Percentiles rank a stretch among this genome's conserved stretches.
These are phyloP conservation scores for Lineus longissimus DNA, from an alignment of 1,140 invertebrate species.

Conservation along the genomic window DNA sequence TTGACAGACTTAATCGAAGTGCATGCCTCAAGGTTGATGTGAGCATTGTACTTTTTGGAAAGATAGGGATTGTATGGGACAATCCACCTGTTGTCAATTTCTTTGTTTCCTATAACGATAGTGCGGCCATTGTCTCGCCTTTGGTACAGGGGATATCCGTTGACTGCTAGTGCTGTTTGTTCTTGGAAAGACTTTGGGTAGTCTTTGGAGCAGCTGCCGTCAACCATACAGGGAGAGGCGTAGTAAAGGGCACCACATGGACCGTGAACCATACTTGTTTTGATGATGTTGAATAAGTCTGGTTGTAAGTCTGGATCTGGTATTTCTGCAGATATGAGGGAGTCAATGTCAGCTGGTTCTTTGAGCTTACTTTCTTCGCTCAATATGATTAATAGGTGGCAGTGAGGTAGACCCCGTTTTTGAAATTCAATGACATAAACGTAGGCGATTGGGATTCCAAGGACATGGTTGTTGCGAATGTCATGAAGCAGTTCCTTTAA, in stretches of 20 bases:
- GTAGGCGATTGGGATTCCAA: conserved; percentile 41
- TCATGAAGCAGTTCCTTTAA: conserved; percentile 53
- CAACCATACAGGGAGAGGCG: conserved; percentile 22
- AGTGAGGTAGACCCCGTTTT: conserved; percentile 58
- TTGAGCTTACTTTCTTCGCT: conserved; percentile 9
- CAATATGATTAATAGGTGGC: conserved; percentile 57
- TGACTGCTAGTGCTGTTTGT: not conserved
- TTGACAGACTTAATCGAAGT: conserved; percentile 4
- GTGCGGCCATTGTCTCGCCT: not conserved
- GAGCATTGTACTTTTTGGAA: conserved; percentile 15
- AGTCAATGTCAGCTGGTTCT: conserved; percentile 10
- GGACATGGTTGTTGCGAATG: conserved; percentile 40
- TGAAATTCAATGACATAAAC: conserved; percentile 57
- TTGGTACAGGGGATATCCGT: not conserved
- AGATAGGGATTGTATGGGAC: conserved; percentile 24
- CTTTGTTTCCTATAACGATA: not conserved
- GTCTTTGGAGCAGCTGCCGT: not conserved
- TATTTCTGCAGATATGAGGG: conserved; percentile 22
- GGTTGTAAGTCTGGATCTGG: conserved; percentile 21
- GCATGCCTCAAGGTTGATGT: conserved; percentile 22
- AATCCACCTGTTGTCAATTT: conserved; percentile 9
- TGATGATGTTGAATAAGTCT: conserved; percentile 10
- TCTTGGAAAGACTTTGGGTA: not conserved
- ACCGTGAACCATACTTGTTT: conserved; percentile 21
- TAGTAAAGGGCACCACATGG: conserved; percentile 20